phyloP scores from a whole-genome alignment of 2,888 invertebrate species.

The Vandiemenella viatica region DNA sequence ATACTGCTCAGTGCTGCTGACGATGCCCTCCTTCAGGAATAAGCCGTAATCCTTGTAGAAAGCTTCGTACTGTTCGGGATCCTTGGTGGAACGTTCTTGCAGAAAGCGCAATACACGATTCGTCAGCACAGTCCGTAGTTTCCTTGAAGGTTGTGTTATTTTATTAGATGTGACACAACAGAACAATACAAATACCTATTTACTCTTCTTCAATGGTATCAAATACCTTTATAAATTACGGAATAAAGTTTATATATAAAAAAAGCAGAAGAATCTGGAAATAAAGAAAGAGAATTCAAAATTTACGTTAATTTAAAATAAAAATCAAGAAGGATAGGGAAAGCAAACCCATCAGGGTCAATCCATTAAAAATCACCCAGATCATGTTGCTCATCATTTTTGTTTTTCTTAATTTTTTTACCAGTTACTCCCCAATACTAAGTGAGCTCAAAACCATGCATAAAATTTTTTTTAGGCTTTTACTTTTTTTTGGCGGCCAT shows the following conservation, averaged over 20 bases:
- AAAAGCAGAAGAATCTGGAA: neutral
- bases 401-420: no score
- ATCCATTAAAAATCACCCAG: no score
- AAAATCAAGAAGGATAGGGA: no score
- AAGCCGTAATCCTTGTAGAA: constrained; percentile 88
- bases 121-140: constrained; percentile 69
- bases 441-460: no score
- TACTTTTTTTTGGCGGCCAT: no score
- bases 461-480: no score
- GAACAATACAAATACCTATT: constrained; percentile 3
- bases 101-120: constrained; percentile 71
- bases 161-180: constrained; percentile 15
- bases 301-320: no score
- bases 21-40: constrained; percentile 90
- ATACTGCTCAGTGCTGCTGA: constrained; percentile 60
- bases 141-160: no score
- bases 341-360: no score
- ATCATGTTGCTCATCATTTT: no score
- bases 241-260: neutral
- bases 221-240: neutral
- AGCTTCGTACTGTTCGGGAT: constrained; percentile 59
- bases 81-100: constrained; percentile 69
- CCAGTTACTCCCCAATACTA: no score
- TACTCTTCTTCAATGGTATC: neutral
- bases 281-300: no score